Conservation (phyloP, 2,113 vertebrate genomes). For the Aspiorhynchus laticeps region DNA sequence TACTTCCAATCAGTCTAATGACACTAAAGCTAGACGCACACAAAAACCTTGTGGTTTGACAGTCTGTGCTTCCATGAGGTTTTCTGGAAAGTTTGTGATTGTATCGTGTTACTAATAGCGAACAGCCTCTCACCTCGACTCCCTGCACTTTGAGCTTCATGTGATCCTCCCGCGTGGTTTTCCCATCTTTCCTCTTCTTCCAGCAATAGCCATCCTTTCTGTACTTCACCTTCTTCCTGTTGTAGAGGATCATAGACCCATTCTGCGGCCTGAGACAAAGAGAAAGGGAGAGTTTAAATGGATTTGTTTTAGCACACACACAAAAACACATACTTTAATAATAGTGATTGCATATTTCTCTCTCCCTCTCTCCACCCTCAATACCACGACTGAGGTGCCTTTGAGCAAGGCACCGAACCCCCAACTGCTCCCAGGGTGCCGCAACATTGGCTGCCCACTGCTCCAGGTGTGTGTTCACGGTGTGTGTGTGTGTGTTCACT, state of each 20-base stretch:
- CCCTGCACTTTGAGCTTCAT: slow-evolving; percentile 99
- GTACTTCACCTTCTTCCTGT: slow-evolving; percentile 99
- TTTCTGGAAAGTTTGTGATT: not conserved
- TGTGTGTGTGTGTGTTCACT: no score
- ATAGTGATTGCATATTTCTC: no score
- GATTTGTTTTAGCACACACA: not conserved
- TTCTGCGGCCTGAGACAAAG: slow-evolving; percentile 88
- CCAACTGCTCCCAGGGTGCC: no score
- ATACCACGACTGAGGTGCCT: no score
- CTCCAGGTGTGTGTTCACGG: no score
- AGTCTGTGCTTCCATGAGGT: not conserved
- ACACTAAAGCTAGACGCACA: not conserved
- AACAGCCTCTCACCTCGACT: slow-evolving; percentile 88
- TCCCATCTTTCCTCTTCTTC: slow-evolving; percentile 99
- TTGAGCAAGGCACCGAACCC: no score
- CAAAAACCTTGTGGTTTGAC: not conserved
- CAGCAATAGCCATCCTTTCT: slow-evolving; percentile 99
- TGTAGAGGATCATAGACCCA: slow-evolving; percentile 99
- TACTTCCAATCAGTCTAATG: not conserved
- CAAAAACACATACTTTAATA: no score
- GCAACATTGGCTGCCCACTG: no score
- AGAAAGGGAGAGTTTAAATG: slow-evolving; percentile 20
- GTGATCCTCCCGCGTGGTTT: slow-evolving; percentile 98
- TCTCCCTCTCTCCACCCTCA: no score
- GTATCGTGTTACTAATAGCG: not conserved